These are phyloP conservation scores for Leptinotarsa defecta DNA, from an alignment of 1,140 invertebrate genomes.

Conservation along the genomic window DNA sequence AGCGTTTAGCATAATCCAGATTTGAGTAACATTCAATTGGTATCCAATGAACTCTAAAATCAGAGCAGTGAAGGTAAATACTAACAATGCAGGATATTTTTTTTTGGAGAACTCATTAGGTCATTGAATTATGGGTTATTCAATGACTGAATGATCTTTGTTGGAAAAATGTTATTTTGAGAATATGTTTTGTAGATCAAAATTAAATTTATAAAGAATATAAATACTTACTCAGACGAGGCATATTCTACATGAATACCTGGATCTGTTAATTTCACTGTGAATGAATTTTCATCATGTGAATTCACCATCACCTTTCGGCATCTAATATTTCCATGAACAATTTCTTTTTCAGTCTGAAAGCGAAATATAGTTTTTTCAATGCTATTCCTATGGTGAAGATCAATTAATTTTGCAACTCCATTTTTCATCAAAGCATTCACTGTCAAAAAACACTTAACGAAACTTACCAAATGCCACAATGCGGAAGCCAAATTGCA, in stretches of 20 bases:
- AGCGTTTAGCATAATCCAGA: slow-evolving; percentile 64
- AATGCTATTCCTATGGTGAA: too few relatives aligned
- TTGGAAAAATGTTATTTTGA: too few relatives aligned
- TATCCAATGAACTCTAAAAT: slow-evolving; percentile 80
- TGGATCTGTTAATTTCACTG: slow-evolving; percentile 80
- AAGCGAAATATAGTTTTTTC: slow-evolving; percentile 26
- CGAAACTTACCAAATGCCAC: slow-evolving; percentile 70
- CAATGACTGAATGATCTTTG: too few relatives aligned
- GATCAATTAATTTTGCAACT: too few relatives aligned
- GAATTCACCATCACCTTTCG: slow-evolving; percentile 76
- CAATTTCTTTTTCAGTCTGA: slow-evolving; percentile 74
- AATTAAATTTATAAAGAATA: slow-evolving; percentile 37
- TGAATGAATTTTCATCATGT: slow-evolving; percentile 69
- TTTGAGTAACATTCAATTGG: slow-evolving; percentile 78
- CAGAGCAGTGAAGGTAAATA: neutral
- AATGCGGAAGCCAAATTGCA: slow-evolving; percentile 77
- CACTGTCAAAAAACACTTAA: neutral
- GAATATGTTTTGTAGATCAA: neutral
- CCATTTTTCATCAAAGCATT: too few relatives aligned
- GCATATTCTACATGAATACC: slow-evolving; percentile 65
- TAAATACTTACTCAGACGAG: slow-evolving; percentile 65
- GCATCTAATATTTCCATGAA: slow-evolving; percentile 86
- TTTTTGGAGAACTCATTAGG: too few relatives aligned
- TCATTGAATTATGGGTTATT: too few relatives aligned
- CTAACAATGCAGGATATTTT: too few relatives aligned